Evolutionary conservation across 2,113 vertebrate species (phyloP).

Genomic region (Prochilodus magdalenae): DNA sequence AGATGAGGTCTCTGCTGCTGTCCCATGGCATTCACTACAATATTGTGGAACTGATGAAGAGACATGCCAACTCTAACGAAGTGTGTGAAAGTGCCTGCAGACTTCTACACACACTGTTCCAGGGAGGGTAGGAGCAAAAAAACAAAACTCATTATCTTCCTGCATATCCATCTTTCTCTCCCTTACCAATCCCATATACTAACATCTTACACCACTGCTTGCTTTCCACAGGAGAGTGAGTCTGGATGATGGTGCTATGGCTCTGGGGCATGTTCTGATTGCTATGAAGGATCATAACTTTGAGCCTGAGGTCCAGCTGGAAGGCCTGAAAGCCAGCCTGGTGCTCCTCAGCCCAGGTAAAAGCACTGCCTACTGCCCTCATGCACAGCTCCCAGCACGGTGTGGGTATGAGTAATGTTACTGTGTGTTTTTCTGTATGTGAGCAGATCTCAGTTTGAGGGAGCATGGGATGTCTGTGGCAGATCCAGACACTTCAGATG

Average conservation of each 20-base stretch:
- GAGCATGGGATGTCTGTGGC: constrained; percentile 72
- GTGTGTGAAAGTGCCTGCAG: constrained; percentile 87
- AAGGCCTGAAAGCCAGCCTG: constrained; percentile 85
- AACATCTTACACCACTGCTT: background rate
- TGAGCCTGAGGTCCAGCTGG: constrained; percentile 83
- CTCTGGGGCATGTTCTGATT: constrained; percentile 82
- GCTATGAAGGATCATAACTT: constrained; percentile 85
- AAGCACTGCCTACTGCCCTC: background rate
- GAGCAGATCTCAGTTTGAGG: constrained; percentile 72
- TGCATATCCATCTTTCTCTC: background rate
- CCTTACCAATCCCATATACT: background rate
- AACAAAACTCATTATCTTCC: background rate
- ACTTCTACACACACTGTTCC: constrained; percentile 85
- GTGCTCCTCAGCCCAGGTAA: constrained; percentile 86
- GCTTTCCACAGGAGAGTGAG: constrained; percentile 74
- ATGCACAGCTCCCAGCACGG: background rate
- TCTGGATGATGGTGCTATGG: constrained; percentile 84
- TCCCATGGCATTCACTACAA: constrained; percentile 93
- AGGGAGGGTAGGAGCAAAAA: constrained; percentile 82
- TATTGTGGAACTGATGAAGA: constrained; percentile 90
- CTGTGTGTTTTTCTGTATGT: background rate
- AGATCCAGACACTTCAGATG: constrained; percentile 78
- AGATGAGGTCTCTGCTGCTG: constrained; percentile 83
- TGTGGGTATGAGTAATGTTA: background rate
- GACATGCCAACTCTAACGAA: constrained; percentile 76